These are phyloP conservation scores for Sebastolobus altivelis DNA, from an alignment of 2,797 vertebrate genomes.

Conservation along the genomic window DNA sequence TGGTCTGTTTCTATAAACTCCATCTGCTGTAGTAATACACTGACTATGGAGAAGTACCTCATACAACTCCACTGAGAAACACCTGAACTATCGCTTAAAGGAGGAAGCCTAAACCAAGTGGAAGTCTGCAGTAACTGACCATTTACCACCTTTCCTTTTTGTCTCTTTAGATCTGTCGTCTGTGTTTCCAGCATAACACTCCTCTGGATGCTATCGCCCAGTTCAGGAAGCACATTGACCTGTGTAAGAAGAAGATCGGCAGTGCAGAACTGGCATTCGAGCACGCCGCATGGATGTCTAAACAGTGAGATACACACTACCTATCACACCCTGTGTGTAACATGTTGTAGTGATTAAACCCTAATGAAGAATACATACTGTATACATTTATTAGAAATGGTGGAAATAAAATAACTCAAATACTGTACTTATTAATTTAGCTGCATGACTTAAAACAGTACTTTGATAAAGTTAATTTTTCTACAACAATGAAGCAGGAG, in stretches of 20 bases:
- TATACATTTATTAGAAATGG: neutral
- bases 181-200: constrained; percentile 99
- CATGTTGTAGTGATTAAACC: neutral
- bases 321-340: neutral
- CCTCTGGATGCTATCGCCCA: constrained; percentile 97
- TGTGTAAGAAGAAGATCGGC: constrained; percentile 98
- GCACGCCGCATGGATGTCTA: constrained; percentile 98
- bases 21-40: too few relatives aligned
- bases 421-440: neutral
- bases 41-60: too few relatives aligned
- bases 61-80: too few relatives aligned
- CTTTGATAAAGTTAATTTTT: neutral
- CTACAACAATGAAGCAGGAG: neutral
- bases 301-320: constrained; percentile 88
- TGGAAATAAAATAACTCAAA: neutral
- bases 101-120: too few relatives aligned
- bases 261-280: constrained; percentile 95
- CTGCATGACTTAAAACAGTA: neutral
- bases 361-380: neutral
- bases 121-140: neutral
- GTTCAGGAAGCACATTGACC: constrained; percentile 97
- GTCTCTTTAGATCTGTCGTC: constrained; percentile 91
- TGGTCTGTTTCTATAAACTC: too few relatives aligned
- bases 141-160: neutral
- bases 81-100: too few relatives aligned